Conservation (phyloP, 2,888 invertebrate genomes). For the Chrysolina americana region DNA sequence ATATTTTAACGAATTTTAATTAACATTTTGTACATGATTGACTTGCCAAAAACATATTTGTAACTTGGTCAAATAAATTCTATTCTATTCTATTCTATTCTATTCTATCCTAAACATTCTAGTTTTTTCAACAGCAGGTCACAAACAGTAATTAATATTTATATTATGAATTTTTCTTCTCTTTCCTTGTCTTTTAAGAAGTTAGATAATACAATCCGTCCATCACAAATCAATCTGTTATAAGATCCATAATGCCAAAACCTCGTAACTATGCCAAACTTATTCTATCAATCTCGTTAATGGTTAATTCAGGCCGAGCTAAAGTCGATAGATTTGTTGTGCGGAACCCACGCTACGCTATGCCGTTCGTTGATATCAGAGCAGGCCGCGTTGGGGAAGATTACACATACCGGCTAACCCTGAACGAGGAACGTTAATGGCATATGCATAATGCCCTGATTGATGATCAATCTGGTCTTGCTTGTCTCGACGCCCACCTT, state of each 20-base stretch:
- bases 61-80: too few relatives aligned
- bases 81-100: too few relatives aligned
- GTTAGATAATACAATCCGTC: too few relatives aligned
- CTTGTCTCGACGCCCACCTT: conserved; percentile 52
- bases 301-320: not conserved
- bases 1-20: too few relatives aligned
- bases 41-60: too few relatives aligned
- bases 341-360: not conserved
- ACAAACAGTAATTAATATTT: too few relatives aligned
- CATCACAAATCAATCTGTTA: not conserved
- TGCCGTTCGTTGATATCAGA: not conserved
- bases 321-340: not conserved
- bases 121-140: too few relatives aligned
- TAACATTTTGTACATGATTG: too few relatives aligned
- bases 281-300: not conserved
- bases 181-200: too few relatives aligned
- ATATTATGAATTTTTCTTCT: too few relatives aligned
- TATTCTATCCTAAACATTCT: too few relatives aligned
- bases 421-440: conserved; percentile 40
- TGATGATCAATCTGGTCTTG: conserved; percentile 50
- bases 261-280: not conserved
- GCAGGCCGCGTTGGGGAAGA: not conserved
- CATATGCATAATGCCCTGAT: conserved; percentile 51
- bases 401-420: conserved; percentile 35
- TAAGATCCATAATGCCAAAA: not conserved